phyloP scores from a whole-genome alignment of 2,797 vertebrate genomes.

The Pagetopsis macropterus region DNA sequence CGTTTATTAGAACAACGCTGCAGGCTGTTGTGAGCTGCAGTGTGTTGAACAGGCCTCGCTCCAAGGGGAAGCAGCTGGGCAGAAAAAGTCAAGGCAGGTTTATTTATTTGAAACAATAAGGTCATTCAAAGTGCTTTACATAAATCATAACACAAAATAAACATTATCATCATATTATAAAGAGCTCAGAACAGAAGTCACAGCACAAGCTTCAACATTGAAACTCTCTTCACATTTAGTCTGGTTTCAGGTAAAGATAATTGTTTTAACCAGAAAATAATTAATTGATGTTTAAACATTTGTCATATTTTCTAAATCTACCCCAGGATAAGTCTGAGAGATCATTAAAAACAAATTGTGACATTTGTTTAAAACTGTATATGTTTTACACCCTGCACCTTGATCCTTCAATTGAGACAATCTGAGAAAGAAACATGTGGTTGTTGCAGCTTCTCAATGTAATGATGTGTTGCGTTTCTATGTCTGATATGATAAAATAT shows the following conservation, averaged over 20 bases:
- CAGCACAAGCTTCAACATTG: neutral
- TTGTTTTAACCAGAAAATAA: neutral
- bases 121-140: no score
- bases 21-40: conserved; percentile 33
- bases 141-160: no score
- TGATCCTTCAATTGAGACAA: no score
- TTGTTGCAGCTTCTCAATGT: neutral
- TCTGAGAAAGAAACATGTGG: no score
- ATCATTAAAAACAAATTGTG: no score
- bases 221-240: neutral
- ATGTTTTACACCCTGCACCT: no score
- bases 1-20: conserved; percentile 47
- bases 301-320: no score
- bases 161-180: no score
- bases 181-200: neutral
- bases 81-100: neutral
- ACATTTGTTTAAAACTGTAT: no score
- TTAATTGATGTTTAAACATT: no score
- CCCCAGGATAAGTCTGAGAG: no score
- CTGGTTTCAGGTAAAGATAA: neutral
- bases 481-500: neutral
- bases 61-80: conserved; percentile 9
- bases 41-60: conserved; percentile 22
- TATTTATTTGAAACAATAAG: no score
- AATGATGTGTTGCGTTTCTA: neutral